Conservation (phyloP, 2,888 invertebrate species). For the Parnassius apollo region DNA sequence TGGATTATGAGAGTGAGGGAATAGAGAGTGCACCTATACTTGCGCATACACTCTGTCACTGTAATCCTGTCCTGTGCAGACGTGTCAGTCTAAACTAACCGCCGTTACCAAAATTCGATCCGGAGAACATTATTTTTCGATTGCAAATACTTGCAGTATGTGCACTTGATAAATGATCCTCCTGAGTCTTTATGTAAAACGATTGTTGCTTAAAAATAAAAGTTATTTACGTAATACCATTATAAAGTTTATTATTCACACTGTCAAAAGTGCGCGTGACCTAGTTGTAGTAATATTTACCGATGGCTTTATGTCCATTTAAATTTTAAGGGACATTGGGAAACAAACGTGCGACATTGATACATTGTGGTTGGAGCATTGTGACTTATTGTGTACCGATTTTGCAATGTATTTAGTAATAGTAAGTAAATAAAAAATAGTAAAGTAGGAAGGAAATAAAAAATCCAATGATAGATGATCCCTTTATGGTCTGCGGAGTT, state of each 20-base stretch:
- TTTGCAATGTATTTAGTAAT: conserved; percentile 16
- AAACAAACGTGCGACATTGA: conserved; percentile 27
- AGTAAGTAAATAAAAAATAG: too few relatives aligned
- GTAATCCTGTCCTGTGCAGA: too few relatives aligned
- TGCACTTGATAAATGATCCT: conserved; percentile 12
- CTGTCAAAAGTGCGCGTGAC: neutral
- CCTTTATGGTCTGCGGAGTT: too few relatives aligned
- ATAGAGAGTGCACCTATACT: too few relatives aligned
- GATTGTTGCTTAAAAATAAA: conserved; percentile 11
- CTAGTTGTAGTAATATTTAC: conserved; percentile 13
- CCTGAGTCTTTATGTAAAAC: too few relatives aligned
- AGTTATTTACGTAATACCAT: conserved; percentile 21
- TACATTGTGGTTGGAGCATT: too few relatives aligned
- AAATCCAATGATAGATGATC: too few relatives aligned
- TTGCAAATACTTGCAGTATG: neutral
- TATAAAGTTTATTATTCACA: conserved; percentile 24
- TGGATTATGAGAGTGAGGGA: too few relatives aligned
- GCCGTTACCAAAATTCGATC: too few relatives aligned
- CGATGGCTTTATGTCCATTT: conserved; percentile 14
- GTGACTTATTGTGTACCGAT: neutral
- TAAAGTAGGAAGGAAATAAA: too few relatives aligned
- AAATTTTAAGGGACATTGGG: conserved; percentile 21
- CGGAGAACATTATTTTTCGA: neutral
- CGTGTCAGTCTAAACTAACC: too few relatives aligned
- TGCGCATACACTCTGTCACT: too few relatives aligned